Conservation (phyloP, 2,797 vertebrate species). For the Champsocephalus esox region DNA sequence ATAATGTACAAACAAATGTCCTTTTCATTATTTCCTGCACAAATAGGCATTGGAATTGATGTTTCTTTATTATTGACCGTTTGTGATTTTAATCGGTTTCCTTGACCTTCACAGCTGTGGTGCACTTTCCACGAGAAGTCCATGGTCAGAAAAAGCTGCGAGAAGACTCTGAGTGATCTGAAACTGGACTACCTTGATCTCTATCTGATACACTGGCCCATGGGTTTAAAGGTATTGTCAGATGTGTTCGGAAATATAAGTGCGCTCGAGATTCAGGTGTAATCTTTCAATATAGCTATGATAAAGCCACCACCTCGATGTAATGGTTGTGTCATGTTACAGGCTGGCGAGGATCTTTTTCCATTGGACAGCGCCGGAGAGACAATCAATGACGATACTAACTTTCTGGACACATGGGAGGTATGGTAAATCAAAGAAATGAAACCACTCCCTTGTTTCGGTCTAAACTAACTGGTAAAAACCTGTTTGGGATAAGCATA, state of each 20-base stretch:
- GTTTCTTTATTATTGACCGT: background rate
- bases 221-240: constrained; percentile 88
- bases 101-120: constrained; percentile 87
- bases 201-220: constrained; percentile 92
- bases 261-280: background rate
- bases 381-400: constrained; percentile 75
- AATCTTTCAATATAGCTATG: background rate
- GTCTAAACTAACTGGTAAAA: background rate
- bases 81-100: background rate
- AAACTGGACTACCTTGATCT: constrained; percentile 93
- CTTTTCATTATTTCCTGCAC: background rate
- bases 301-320: background rate
- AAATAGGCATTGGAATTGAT: background rate
- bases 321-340: constrained; percentile 1
- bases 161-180: constrained; percentile 88
- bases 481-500: background rate
- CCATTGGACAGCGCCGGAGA: constrained; percentile 82
- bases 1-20: background rate
- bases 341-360: constrained; percentile 82
- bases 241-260: background rate
- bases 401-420: constrained; percentile 91
- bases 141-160: constrained; percentile 85
- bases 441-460: background rate
- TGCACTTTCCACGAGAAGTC: constrained; percentile 89
- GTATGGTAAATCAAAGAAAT: constrained; percentile 70